Conservation (phyloP, 2,888 invertebrate genomes). For the Eupithecia pulchellata region DNA sequence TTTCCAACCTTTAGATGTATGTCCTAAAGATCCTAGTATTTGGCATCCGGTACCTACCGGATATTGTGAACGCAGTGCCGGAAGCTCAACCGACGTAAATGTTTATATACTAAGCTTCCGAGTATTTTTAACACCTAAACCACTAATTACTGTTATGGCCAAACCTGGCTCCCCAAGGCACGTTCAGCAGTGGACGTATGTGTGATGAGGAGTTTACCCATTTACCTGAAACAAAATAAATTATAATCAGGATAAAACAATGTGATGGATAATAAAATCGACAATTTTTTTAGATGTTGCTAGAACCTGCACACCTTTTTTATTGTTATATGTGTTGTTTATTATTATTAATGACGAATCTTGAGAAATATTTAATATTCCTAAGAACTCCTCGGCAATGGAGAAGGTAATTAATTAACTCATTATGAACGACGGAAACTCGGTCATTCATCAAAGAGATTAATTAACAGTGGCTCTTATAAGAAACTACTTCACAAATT, state of each 20-base stretch:
- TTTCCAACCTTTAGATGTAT: background rate
- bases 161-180: no score
- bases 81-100: background rate
- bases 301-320: background rate
- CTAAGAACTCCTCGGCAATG: constrained; percentile 5
- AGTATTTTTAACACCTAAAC: background rate
- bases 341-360: background rate
- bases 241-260: background rate
- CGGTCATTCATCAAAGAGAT: constrained; percentile 30
- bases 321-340: background rate
- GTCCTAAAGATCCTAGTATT: background rate
- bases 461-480: constrained; percentile 25
- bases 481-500: constrained; percentile 16
- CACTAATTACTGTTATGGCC: background rate
- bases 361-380: background rate
- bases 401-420: constrained; percentile 34
- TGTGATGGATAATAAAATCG: background rate
- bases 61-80: background rate
- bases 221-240: constrained; percentile 2
- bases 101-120: background rate
- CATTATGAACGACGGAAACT: constrained; percentile 27
- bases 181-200: background rate
- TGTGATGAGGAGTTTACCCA: background rate
- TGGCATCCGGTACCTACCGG: background rate
- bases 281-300: background rate